Evolutionary conservation across 2,888 invertebrate species (phyloP).

Genomic region (Catonia carolina): DNA sequence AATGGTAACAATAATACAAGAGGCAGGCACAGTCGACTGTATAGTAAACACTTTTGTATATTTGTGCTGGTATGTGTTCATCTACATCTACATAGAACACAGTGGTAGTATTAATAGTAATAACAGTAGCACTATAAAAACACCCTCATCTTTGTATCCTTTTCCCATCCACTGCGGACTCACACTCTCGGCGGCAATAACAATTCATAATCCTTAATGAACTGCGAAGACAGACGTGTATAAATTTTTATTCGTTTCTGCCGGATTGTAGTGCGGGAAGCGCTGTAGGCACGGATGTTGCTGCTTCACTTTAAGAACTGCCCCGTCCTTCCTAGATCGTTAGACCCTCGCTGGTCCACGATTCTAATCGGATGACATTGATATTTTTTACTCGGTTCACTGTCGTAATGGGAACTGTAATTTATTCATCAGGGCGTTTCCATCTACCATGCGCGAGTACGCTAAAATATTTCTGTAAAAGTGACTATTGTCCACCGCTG

Average conservation of each 20-base stretch:
- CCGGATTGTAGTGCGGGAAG: neutral
- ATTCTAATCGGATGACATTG: constrained; percentile 25
- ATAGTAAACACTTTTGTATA: too few species aligned
- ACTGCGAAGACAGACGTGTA: constrained; percentile 15
- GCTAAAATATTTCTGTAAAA: too few species aligned
- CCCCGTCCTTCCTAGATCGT: constrained; percentile 7
- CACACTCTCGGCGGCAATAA: constrained; percentile 8
- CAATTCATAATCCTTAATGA: constrained; percentile 17
- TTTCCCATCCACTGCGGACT: too few species aligned
- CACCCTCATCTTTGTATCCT: too few species aligned
- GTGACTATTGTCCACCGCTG: too few species aligned
- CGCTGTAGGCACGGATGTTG: constrained; percentile 9
- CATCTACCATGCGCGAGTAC: too few species aligned
- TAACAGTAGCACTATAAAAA: too few species aligned
- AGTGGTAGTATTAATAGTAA: too few species aligned
- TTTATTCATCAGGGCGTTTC: constrained; percentile 23
- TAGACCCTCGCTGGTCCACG: constrained; percentile 15
- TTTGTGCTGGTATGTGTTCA: too few species aligned
- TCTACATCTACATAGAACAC: too few species aligned
- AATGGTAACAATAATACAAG: too few species aligned
- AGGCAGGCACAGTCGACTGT: too few species aligned
- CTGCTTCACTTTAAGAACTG: constrained; percentile 3
- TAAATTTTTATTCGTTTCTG: constrained; percentile 3
- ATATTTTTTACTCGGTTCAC: constrained; percentile 21
- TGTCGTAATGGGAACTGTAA: constrained; percentile 22